These are phyloP conservation scores for Erinaceus europaeus DNA, from an alignment of 2,113 vertebrate genomes.

Conservation along the genomic window DNA sequence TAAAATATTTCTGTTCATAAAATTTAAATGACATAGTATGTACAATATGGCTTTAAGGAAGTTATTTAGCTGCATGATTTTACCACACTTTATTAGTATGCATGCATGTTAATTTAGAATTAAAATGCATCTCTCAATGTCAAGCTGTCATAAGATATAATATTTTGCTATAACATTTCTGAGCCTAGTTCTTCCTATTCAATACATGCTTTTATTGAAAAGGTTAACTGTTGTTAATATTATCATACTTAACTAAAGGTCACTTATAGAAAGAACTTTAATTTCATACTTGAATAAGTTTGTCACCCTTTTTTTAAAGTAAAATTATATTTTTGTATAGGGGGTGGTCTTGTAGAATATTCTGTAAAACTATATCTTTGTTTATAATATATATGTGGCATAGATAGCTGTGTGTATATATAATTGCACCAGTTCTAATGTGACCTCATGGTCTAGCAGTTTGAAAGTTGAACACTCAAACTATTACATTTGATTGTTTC, in stretches of 20 bases:
- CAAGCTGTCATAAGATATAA: neutral
- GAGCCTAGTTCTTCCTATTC: conserved; percentile 7
- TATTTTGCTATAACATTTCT: neutral
- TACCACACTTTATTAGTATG: conserved; percentile 48
- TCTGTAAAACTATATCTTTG: neutral
- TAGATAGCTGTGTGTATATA: too few species aligned
- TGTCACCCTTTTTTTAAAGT: neutral
- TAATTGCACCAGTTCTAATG: neutral
- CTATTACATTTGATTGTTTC: neutral
- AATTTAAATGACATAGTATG: conserved; percentile 72
- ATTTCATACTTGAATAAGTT: too few species aligned
- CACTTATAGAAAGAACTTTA: neutral
- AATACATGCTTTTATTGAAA: neutral
- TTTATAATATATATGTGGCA: neutral
- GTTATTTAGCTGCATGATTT: conserved; percentile 70
- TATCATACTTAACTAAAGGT: neutral
- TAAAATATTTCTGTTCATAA: conserved; percentile 78
- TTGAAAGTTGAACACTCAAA: neutral
- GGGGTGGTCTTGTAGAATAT: neutral
- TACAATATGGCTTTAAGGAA: conserved; percentile 69
- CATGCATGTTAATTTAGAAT: neutral
- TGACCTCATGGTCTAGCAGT: neutral
- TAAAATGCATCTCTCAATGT: conserved; percentile 6
- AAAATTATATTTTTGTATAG: neutral
- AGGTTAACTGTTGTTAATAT: neutral